These are phyloP conservation scores for Sclerodermus sp. DNA, from an alignment of 2,888 invertebrate species.

Conservation along the genomic window DNA sequence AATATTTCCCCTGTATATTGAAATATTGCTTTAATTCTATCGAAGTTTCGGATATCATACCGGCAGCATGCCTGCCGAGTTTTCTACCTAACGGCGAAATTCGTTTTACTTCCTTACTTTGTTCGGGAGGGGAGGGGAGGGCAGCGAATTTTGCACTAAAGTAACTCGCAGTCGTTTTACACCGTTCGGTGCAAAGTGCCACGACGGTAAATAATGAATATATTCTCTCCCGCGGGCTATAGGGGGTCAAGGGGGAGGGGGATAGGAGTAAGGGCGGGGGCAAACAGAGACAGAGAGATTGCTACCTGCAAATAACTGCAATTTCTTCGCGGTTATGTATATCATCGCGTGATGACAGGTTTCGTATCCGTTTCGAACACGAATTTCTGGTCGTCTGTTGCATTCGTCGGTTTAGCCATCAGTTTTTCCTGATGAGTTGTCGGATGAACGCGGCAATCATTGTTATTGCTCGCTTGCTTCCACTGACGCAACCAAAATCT, in stretches of 20 bases:
- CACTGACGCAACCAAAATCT: not conserved
- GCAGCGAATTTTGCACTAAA: not conserved
- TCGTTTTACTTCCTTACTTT: not conserved
- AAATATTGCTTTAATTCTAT: not conserved
- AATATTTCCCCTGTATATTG: too few relatives aligned
- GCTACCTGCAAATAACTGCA: constrained; percentile 28
- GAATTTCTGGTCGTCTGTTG: constrained; percentile 19
- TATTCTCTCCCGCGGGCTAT: constrained; percentile 16
- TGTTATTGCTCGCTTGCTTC: not conserved
- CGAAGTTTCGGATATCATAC: too few relatives aligned
- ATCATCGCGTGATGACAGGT: constrained; percentile 24
- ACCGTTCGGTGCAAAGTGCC: constrained; percentile 23
- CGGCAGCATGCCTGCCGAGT: too few relatives aligned
- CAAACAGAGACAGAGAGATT: constrained; percentile 17
- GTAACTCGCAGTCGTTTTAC: constrained; percentile 12
- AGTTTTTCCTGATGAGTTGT: constrained; percentile 4
- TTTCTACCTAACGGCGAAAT: too few relatives aligned
- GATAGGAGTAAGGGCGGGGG: not conserved
- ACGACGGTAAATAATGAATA: constrained; percentile 30
- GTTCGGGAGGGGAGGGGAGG: not conserved
- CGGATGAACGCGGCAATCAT: not conserved
- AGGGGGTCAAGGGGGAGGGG: not conserved
- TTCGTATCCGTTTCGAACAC: constrained; percentile 21
- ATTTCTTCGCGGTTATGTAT: constrained; percentile 34
- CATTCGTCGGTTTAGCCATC: constrained; percentile 9